Evolutionary conservation across 2,888 invertebrate species (phyloP).

Genomic region (Drosophila austrosaltans): DNA sequence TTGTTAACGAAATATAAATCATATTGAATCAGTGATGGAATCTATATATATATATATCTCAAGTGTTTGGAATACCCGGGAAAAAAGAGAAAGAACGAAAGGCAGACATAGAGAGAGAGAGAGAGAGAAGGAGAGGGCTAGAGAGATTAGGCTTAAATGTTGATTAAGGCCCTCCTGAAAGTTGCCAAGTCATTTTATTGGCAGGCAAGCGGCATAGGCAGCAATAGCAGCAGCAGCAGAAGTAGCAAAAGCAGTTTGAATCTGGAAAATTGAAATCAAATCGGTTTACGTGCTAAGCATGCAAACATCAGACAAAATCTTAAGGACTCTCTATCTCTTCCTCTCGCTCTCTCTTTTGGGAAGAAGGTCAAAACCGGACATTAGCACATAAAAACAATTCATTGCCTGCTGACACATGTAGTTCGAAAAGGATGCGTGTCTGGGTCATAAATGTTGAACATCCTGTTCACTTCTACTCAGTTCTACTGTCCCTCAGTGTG

Average conservation of each 20-base stretch:
- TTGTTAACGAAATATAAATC: background rate
- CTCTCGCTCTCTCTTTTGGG: conserved; percentile 1
- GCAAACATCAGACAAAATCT: conserved; percentile 47
- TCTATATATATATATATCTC: background rate
- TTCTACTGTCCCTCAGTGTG: background rate
- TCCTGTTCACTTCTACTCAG: background rate
- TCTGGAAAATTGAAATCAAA: conserved; percentile 81
- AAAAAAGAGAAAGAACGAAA: background rate
- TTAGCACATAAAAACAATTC: conserved; percentile 80
- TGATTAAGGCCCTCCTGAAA: conserved; percentile 50
- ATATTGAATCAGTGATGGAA: conserved; percentile 2
- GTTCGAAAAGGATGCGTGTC: conserved; percentile 42
- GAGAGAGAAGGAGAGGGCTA: background rate
- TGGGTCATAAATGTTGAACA: conserved; percentile 58
- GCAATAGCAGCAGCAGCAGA: conserved; percentile 42
- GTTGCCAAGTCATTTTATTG: conserved; percentile 53
- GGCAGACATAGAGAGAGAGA: background rate
- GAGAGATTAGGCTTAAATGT: conserved; percentile 31
- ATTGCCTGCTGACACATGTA: conserved; percentile 76
- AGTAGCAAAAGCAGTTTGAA: conserved; percentile 51
- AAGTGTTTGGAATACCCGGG: conserved; percentile 1
- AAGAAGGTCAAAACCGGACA: conserved; percentile 37
- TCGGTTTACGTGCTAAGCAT: conserved; percentile 80
- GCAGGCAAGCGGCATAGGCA: conserved; percentile 47
- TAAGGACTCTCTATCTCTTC: background rate